Conservation (phyloP, 2,113 vertebrate genomes). For the Grammatotria lemairii region DNA sequence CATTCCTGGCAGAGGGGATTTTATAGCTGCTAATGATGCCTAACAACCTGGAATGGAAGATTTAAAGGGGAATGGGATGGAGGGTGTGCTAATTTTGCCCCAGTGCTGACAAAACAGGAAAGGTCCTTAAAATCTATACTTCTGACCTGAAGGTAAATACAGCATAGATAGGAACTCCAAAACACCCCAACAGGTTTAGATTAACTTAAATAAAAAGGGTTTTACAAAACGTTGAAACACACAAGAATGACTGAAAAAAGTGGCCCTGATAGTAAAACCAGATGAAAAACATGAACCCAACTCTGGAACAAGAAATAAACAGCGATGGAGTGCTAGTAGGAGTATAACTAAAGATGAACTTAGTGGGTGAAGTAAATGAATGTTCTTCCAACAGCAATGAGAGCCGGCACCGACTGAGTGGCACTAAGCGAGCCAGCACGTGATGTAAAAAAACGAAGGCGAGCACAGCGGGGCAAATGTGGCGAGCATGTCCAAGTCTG, state of each 20-base stretch:
- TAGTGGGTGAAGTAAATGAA: slow-evolving; percentile 24
- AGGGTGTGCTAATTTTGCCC: background rate
- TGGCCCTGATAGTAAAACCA: slow-evolving; percentile 5
- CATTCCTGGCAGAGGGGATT: slow-evolving; percentile 10
- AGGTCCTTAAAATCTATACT: background rate
- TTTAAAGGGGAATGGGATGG: background rate
- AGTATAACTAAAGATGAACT: slow-evolving; percentile 37
- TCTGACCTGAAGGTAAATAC: background rate
- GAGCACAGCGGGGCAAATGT: slow-evolving; percentile 6
- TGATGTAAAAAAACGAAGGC: background rate
- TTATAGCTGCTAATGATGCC: slow-evolving; percentile 15
- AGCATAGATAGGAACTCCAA: background rate
- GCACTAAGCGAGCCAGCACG: background rate
- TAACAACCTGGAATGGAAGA: slow-evolving; percentile 2
- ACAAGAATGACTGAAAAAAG: background rate
- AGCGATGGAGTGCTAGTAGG: background rate
- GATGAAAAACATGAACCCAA: background rate
- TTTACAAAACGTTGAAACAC: background rate
- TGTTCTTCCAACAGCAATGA: background rate
- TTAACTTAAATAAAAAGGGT: background rate
- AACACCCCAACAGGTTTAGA: background rate
- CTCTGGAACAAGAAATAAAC: background rate
- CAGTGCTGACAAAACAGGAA: background rate
- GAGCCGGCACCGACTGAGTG: background rate
- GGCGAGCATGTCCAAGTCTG: slow-evolving; percentile 27